These are phyloP conservation scores for Mus minutoides DNA, from an alignment of 2,797 vertebrate genomes.

Conservation along the genomic window DNA sequence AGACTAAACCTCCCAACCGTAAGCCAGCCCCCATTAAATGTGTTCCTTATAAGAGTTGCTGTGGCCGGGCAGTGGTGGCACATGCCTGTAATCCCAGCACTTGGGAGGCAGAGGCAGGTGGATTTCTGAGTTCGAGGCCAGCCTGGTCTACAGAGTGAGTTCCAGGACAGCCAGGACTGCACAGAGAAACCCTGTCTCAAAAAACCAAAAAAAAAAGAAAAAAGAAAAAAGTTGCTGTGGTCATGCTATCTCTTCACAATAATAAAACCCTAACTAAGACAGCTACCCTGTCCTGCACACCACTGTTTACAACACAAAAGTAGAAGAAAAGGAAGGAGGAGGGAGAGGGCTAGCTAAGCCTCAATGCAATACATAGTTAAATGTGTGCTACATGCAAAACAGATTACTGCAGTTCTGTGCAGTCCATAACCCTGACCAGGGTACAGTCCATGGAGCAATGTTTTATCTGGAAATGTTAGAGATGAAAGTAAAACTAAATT, in stretches of 20 bases:
- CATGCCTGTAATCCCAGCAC: too few species aligned
- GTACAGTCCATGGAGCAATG: not conserved
- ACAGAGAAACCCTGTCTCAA: too few species aligned
- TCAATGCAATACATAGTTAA: not conserved
- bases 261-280: not conserved
- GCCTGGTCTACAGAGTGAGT: too few species aligned
- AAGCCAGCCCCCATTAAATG: not conserved
- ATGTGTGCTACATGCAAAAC: not conserved
- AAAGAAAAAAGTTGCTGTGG: too few species aligned
- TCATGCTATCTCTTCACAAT: not conserved
- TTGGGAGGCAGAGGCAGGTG: too few species aligned
- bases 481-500: not conserved
- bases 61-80: too few species aligned
- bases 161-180: too few species aligned
- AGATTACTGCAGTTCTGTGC: not conserved
- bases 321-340: not conserved
- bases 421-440: not conserved
- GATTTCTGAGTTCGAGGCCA: too few species aligned
- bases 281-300: not conserved
- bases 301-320: not conserved
- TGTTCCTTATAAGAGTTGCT: not conserved
- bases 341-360: not conserved
- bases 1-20: not conserved
- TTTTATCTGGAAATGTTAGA: conserved; percentile 15
- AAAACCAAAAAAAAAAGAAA: too few species aligned